Conservation (phyloP, 1,140 invertebrate species). For the Lordiphosa collinella region DNA sequence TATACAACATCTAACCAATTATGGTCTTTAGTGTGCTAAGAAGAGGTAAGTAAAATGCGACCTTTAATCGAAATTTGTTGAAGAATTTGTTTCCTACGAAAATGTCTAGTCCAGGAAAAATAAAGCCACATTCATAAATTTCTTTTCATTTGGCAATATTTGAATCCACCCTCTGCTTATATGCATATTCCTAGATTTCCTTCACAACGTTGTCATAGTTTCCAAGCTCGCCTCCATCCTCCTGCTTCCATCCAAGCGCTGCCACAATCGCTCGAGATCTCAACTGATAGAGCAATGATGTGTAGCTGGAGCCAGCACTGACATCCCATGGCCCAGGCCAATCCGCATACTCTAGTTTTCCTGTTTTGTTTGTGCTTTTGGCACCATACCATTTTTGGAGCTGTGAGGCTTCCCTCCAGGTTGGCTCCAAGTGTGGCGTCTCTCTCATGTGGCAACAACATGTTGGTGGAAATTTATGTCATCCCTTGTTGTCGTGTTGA, state of each 20-base stretch:
- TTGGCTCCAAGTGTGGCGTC: slow-evolving; percentile 46
- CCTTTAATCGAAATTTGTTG: too few species aligned
- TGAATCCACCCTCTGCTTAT: background rate
- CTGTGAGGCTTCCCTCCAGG: slow-evolving; percentile 19
- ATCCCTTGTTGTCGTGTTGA: slow-evolving; percentile 79
- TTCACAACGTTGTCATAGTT: slow-evolving; percentile 27
- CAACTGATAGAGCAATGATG: slow-evolving; percentile 77
- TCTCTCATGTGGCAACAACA: slow-evolving; percentile 54
- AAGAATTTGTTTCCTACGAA: too few species aligned
- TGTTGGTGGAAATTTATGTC: slow-evolving; percentile 80
- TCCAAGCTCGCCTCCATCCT: slow-evolving; percentile 35
- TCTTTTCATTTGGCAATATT: background rate
- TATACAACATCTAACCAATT: too few species aligned
- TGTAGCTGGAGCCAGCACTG: slow-evolving; percentile 50
- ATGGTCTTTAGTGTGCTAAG: too few species aligned
- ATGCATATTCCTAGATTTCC: slow-evolving; percentile 31
- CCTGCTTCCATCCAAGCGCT: background rate
- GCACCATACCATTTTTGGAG: slow-evolving; percentile 56
- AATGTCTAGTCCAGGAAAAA: too few species aligned
- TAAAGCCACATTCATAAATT: background rate
- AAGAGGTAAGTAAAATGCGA: too few species aligned
- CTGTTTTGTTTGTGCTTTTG: slow-evolving; percentile 9
- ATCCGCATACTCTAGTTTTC: slow-evolving; percentile 63
- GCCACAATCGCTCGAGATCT: slow-evolving; percentile 63
- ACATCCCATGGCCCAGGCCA: slow-evolving; percentile 30